These are phyloP conservation scores for Mactra quadrangularis DNA, from an alignment of 1,140 invertebrate genomes.

Conservation along the genomic window DNA sequence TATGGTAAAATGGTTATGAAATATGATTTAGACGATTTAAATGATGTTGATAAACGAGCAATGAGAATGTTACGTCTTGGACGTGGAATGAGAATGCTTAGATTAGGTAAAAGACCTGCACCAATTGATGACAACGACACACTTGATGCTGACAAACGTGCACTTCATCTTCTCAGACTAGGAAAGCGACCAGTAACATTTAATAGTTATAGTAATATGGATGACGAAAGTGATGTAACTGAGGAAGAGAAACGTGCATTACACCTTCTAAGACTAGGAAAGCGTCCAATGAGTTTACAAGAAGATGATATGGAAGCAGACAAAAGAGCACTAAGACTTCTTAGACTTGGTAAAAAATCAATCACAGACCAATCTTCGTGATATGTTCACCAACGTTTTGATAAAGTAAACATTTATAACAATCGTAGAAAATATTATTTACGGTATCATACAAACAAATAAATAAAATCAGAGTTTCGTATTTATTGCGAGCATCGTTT, in stretches of 20 bases:
- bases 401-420: too few relatives aligned
- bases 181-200: slow-evolving; percentile 68
- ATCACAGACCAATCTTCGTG: slow-evolving; percentile 22
- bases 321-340: slow-evolving; percentile 43
- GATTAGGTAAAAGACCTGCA: slow-evolving; percentile 53
- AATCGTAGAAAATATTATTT: too few relatives aligned
- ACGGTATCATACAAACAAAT: too few relatives aligned
- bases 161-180: slow-evolving; percentile 55
- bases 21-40: background rate
- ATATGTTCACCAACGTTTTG: too few relatives aligned
- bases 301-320: slow-evolving; percentile 8
- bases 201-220: too few relatives aligned
- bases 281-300: too few relatives aligned
- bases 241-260: too few relatives aligned
- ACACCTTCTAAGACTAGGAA: slow-evolving; percentile 43
- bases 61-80: slow-evolving; percentile 61
- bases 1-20: slow-evolving; percentile 13
- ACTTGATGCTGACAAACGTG: slow-evolving; percentile 37
- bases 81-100: slow-evolving; percentile 59
- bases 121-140: background rate
- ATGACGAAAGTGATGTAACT: too few relatives aligned
- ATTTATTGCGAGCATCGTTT: too few relatives aligned
- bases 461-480: too few relatives aligned
- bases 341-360: slow-evolving; percentile 43
- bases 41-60: slow-evolving; percentile 44